A percentile compares a stretch with the other conserved stretches of the same genome.
phyloP scores from a whole-genome alignment of 2,797 vertebrate species.

The Octomys mimax region DNA sequence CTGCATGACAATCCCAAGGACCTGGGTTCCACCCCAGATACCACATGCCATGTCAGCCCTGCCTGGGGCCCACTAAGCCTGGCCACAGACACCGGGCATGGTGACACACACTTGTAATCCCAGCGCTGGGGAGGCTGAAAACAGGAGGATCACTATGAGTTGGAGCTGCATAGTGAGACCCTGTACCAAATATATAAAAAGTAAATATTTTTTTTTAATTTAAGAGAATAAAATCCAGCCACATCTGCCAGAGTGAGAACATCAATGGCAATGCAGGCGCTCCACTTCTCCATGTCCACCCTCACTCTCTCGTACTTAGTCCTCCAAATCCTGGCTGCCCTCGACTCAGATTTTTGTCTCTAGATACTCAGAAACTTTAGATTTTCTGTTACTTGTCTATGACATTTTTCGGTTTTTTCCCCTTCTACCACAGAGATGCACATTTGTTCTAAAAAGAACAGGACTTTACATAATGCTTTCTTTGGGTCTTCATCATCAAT shows the following conservation, averaged over 20 bases:
- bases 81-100: no score
- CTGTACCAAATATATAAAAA: no score
- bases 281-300: not conserved
- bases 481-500: not conserved
- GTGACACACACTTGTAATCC: no score
- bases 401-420: not conserved
- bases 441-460: not conserved
- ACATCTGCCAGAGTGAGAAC: not conserved
- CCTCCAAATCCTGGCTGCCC: not conserved
- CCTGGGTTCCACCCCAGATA: no score
- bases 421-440: not conserved
- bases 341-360: not conserved
- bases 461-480: not conserved
- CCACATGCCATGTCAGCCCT: no score
- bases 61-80: no score
- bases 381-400: not conserved
- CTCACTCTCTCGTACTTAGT: not conserved
- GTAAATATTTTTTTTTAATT: no score
- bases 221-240: not conserved
- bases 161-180: no score
- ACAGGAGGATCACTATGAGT: no score
- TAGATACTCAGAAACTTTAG: not conserved
- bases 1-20: no score
- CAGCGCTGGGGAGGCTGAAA: no score
- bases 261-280: accelerated